Percentiles rank a stretch among this genome's conserved stretches.
Evolutionary conservation across 2,113 vertebrate species (phyloP).

Genomic region (Herpetotheres cachinnans): DNA sequence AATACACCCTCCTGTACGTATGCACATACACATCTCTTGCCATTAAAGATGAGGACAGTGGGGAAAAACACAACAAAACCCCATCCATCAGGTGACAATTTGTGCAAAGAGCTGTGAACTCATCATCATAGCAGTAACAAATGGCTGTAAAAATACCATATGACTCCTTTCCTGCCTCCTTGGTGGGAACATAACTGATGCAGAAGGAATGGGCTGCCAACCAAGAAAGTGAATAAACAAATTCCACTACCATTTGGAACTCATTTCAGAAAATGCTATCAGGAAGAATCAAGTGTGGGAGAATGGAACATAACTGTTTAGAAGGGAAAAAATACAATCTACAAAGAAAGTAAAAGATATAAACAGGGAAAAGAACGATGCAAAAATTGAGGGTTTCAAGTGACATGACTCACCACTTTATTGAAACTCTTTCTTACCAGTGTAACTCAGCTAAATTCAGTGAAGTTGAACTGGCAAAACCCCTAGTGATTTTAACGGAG

Average conservation of each 20-base stretch:
- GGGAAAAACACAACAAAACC: not conserved
- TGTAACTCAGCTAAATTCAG: not conserved
- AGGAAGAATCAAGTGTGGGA: constrained; percentile 11
- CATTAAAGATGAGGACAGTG: not conserved
- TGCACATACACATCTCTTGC: not conserved
- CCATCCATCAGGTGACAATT: constrained; percentile 55
- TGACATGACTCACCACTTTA: not conserved
- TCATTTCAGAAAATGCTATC: constrained; percentile 52
- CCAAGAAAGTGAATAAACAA: constrained; percentile 74
- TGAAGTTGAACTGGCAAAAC: not conserved
- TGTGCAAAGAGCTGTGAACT: constrained; percentile 45
- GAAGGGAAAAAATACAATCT: not conserved
- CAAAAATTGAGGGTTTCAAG: not conserved
- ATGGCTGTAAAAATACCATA: constrained; percentile 71
- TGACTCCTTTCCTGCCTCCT: constrained; percentile 62
- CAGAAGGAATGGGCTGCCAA: constrained; percentile 69
- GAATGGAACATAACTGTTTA: constrained; percentile 16
- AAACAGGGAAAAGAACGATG: not conserved
- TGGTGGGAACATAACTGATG: constrained; percentile 58
- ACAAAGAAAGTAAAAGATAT: not conserved
- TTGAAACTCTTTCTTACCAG: not conserved
- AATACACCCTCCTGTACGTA: not conserved
- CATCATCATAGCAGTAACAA: constrained; percentile 65
- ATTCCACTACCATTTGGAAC: constrained; percentile 60
- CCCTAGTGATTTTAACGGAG: not conserved